phyloP scores from a whole-genome alignment of 2,888 invertebrate genomes.

The Papilio gigon region DNA sequence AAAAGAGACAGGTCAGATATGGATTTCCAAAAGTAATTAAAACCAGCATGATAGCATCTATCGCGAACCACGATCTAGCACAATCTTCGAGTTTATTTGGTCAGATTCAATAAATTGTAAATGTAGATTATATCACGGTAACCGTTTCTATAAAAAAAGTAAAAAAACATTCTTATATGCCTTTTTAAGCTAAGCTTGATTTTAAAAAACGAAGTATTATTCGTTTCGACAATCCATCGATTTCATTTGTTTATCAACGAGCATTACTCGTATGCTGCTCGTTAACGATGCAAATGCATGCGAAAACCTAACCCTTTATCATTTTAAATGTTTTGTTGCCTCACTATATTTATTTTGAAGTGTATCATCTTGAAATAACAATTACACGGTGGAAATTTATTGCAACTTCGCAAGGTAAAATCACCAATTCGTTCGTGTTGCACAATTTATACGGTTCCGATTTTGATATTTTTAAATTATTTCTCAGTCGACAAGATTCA shows the following conservation, averaged over 20 bases:
- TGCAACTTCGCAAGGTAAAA: slow-evolving; percentile 9
- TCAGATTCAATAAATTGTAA: too few species aligned
- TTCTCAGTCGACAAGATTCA: slow-evolving; percentile 41
- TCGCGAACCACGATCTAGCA: too few species aligned
- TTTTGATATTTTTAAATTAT: slow-evolving; percentile 22
- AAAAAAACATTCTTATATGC: not conserved
- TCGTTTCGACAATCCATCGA: too few species aligned
- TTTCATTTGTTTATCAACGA: too few species aligned
- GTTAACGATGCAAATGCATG: not conserved
- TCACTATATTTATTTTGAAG: not conserved
- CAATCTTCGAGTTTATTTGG: too few species aligned
- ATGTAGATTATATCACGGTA: too few species aligned
- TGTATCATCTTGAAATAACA: not conserved
- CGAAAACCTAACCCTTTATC: not conserved
- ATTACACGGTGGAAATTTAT: slow-evolving; percentile 13
- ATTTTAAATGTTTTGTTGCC: not conserved
- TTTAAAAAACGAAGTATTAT: not conserved
- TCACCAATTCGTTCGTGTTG: slow-evolving; percentile 16
- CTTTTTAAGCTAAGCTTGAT: not conserved
- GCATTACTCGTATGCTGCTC: too few species aligned
- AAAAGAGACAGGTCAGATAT: not conserved
- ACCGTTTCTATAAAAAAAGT: too few species aligned
- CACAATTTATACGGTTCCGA: slow-evolving; percentile 15
- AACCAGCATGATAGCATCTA: too few species aligned
- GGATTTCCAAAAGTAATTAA: too few species aligned